phyloP scores from a whole-genome alignment of 2,113 vertebrate species.

The Coptodon rendalli region DNA sequence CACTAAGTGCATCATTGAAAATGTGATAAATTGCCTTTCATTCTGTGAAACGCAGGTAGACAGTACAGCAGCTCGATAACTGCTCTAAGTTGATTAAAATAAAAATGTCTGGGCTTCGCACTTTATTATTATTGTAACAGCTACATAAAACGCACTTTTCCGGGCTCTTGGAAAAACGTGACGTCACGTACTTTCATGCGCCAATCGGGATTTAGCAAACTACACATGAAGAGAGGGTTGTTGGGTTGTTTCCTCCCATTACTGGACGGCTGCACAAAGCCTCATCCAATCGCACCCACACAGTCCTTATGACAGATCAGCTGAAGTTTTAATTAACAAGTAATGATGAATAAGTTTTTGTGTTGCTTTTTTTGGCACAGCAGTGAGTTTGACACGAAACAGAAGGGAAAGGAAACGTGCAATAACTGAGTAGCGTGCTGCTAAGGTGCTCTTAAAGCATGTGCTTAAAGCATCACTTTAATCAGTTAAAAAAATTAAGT shows the following conservation, averaged over 20 bases:
- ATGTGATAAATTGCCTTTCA: constrained; percentile 13
- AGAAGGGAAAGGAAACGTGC: background rate
- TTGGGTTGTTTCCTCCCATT: background rate
- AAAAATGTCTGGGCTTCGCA: background rate
- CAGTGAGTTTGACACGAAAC: background rate
- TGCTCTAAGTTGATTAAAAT: background rate
- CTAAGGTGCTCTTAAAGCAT: background rate
- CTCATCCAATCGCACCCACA: background rate
- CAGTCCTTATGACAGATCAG: background rate
- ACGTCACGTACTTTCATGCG: background rate
- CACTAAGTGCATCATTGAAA: constrained; percentile 31
- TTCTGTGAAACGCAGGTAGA: background rate
- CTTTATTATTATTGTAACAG: background rate
- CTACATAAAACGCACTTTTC: background rate
- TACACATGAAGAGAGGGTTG: background rate
- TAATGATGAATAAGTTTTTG: background rate
- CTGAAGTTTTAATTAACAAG: background rate
- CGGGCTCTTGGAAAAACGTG: background rate
- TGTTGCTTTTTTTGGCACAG: background rate
- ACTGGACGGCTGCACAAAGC: background rate
- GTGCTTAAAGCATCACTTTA: background rate
- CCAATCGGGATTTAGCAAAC: background rate
- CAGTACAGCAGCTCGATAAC: background rate
- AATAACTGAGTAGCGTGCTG: background rate
- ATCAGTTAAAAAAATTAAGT: background rate